Percentiles rank a stretch among this genome's conserved stretches.
Conservation (phyloP, 2,113 vertebrate species). For the Arvicanthis niloticus region DNA sequence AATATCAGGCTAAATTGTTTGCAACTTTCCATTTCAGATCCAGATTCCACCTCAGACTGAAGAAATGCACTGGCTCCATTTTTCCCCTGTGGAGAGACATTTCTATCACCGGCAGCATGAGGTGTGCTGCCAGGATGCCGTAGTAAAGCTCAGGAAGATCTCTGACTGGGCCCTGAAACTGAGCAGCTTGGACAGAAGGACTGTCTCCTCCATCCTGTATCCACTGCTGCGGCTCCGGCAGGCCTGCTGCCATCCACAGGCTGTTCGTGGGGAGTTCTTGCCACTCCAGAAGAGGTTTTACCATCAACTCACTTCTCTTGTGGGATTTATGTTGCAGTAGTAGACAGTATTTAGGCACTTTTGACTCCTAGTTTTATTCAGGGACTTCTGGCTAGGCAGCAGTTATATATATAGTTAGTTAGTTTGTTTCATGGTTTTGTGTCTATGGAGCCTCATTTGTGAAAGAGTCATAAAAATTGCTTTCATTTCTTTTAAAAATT, state of each 20-base stretch:
- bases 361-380: background rate
- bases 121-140: conserved; percentile 97
- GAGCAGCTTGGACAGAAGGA: conserved; percentile 96
- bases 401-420: background rate
- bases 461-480: conserved; percentile 1
- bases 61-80: conserved; percentile 96
- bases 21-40: conserved; percentile 88
- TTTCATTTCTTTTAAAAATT: conserved; percentile 61
- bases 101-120: conserved; percentile 99
- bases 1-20: background rate
- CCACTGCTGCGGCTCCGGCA: conserved; percentile 96
- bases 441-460: background rate
- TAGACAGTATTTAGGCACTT: background rate
- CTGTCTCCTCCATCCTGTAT: conserved; percentile 95
- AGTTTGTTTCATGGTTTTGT: background rate
- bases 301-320: background rate
- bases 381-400: background rate
- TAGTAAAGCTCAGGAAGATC: conserved; percentile 97
- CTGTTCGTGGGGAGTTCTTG: conserved; percentile 97
- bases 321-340: background rate
- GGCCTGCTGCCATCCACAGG: conserved; percentile 99
- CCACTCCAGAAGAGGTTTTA: conserved; percentile 97
- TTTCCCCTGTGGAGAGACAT: conserved; percentile 98
- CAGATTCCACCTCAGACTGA: conserved; percentile 98
- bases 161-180: conserved; percentile 97